A percentile compares a stretch with the other conserved stretches of the same genome.
Evolutionary conservation across 2,113 vertebrate genomes (phyloP).

Genomic region (Nesospiza acunhae): DNA sequence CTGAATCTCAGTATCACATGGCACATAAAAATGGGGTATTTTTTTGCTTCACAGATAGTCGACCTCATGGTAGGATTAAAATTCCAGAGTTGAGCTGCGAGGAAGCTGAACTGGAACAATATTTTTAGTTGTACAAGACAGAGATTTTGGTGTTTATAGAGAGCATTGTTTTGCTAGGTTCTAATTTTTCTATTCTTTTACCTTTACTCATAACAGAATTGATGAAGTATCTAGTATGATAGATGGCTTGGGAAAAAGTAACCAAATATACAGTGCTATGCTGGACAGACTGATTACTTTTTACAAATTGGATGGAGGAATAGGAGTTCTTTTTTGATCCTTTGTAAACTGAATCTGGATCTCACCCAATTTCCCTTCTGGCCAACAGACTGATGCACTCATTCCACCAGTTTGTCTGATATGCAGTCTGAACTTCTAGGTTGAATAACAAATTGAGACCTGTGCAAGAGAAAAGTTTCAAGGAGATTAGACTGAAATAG

Average conservation of each 20-base stretch:
- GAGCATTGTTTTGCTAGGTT: conserved; percentile 49
- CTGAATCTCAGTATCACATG: conserved; percentile 39
- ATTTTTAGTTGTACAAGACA: conserved; percentile 46
- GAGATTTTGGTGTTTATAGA: conserved; percentile 68
- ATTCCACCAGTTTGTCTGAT: background rate
- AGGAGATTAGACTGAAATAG: background rate
- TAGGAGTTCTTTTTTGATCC: background rate
- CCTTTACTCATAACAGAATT: background rate
- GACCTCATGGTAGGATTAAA: background rate
- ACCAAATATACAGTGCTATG: background rate
- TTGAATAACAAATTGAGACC: background rate
- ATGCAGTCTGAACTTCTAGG: background rate
- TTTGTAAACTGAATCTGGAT: background rate
- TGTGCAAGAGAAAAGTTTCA: background rate
- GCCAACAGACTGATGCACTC: background rate
- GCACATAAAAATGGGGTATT: conserved; percentile 51
- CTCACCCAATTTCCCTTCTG: background rate
- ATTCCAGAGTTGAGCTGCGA: conserved; percentile 44
- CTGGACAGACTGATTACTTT: background rate
- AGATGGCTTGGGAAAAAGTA: background rate
- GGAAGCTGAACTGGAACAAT: conserved; percentile 28
- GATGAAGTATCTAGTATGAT: background rate
- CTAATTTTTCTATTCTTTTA: conserved; percentile 15
- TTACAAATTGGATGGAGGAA: background rate
- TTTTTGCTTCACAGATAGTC: conserved; percentile 63